phyloP scores from a whole-genome alignment of 2,888 invertebrate genomes.

The Athalia cordata region DNA sequence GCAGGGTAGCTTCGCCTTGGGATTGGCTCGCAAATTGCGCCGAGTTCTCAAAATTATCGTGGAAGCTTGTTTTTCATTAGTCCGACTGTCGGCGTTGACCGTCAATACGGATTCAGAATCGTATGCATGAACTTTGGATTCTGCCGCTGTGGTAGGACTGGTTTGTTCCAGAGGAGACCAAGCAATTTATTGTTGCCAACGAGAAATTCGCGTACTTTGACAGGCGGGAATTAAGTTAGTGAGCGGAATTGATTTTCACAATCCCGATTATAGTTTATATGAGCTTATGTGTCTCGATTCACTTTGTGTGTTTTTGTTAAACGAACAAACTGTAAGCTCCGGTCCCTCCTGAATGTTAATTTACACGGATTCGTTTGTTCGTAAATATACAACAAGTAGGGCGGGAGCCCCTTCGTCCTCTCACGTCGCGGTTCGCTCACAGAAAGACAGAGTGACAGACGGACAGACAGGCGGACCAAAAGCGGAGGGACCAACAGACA shows the following conservation, averaged over 20 bases:
- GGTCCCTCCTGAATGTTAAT: background rate
- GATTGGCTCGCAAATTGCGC: conserved; percentile 7
- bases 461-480: background rate
- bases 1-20: conserved; percentile 6
- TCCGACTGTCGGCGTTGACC: too few species aligned
- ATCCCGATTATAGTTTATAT: conserved; percentile 22
- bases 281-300: background rate
- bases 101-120: too few species aligned
- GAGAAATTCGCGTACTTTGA: background rate
- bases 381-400: conserved; percentile 3
- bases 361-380: conserved; percentile 10
- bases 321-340: background rate
- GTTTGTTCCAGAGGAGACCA: too few species aligned
- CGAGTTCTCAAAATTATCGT: background rate
- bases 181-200: too few species aligned
- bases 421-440: background rate
- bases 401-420: background rate
- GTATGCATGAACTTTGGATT: too few species aligned
- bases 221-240: too few species aligned
- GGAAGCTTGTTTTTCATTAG: background rate
- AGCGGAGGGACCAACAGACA: background rate
- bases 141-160: too few species aligned
- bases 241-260: conserved; percentile 1
- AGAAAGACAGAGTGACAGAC: background rate
- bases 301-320: background rate